Percentiles rank a stretch among this genome's conserved stretches.
Conservation (phyloP, 2,888 invertebrate species). For the Therioaphis trifolii region DNA sequence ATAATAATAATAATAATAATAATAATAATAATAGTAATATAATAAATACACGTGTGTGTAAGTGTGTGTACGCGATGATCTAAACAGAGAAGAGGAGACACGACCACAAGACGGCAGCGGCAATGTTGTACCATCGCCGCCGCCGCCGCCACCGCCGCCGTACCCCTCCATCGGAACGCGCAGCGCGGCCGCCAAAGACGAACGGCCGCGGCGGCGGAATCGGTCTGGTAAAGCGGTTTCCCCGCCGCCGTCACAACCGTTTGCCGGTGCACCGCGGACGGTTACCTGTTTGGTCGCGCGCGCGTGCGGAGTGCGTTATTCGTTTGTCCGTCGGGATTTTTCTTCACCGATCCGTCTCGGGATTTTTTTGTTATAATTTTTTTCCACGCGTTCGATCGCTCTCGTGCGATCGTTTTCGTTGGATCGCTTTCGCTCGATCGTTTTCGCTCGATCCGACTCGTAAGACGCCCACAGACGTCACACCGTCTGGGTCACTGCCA, state of each 20-base stretch:
- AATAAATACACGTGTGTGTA: no score
- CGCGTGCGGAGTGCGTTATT: neutral
- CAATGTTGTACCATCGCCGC: neutral
- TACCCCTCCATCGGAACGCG: neutral
- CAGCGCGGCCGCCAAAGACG: neutral
- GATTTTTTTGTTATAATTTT: no score
- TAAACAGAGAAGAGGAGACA: no score
- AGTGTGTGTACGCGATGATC: no score
- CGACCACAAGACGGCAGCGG: no score
- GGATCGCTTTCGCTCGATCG: neutral
- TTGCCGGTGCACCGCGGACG: constrained; percentile 46
- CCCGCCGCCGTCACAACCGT: constrained; percentile 42
- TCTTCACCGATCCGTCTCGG: neutral
- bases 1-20: no score
- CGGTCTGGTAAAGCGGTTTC: constrained; percentile 39
- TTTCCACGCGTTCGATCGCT: no score
- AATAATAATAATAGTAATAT: no score
- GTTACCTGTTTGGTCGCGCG: constrained; percentile 20
- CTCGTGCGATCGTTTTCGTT: neutral
- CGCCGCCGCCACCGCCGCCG: neutral
- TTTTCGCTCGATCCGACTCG: neutral
- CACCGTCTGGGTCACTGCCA: no score
- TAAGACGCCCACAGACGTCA: no score
- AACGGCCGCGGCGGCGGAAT: constrained; percentile 37
- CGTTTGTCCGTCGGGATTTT: neutral